These are phyloP conservation scores for Seriola aureovittata DNA, from an alignment of 2,113 vertebrate species.

Conservation along the genomic window DNA sequence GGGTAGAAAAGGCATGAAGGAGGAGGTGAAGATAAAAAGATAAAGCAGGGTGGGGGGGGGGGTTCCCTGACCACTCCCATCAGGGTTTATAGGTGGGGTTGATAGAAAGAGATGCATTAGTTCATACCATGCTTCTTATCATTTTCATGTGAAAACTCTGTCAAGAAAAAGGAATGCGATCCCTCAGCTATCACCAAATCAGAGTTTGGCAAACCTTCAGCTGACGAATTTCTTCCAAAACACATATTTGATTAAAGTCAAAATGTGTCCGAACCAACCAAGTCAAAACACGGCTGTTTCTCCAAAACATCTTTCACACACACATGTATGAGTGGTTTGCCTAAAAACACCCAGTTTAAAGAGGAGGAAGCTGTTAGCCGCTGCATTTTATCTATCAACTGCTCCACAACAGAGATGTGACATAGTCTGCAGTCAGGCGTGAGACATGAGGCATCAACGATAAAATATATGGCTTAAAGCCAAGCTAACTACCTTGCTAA, in stretches of 20 bases:
- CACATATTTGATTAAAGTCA: neutral
- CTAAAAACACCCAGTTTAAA: neutral
- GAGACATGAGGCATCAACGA: no score
- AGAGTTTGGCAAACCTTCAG: neutral
- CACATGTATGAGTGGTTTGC: neutral
- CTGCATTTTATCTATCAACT: neutral
- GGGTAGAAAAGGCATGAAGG: neutral
- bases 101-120: neutral
- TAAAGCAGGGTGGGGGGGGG: neutral
- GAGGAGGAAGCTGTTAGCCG: no score
- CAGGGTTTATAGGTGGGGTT: neutral
- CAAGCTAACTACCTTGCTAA: no score
- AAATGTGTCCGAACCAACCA: neutral
- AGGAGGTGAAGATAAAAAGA: neutral
- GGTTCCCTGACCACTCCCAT: slow-evolving; percentile 5
- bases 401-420: no score
- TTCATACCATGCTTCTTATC: neutral
- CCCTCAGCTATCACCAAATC: no score
- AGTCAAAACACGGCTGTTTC: neutral
- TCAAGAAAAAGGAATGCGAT: no score
- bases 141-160: neutral
- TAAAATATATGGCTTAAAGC: no score
- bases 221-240: neutral
- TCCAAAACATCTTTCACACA: neutral
- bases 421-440: no score